Conservation (phyloP, 1,140 invertebrate genomes). For the Cepaea nemoralis region DNA sequence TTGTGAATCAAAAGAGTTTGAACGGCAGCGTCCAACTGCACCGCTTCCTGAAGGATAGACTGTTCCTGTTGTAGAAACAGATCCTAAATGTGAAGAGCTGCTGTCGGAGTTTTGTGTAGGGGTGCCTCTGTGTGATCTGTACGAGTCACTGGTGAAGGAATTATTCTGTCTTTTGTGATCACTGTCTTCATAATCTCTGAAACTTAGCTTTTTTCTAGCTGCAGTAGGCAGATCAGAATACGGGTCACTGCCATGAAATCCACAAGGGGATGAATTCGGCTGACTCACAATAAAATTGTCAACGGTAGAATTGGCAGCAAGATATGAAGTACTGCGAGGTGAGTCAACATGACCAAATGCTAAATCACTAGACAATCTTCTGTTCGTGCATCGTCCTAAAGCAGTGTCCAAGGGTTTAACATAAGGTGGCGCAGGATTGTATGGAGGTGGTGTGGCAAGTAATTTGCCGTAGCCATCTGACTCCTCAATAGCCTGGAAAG, state of each 20-base stretch:
- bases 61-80: slow-evolving; percentile 9
- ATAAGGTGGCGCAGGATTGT: slow-evolving; percentile 61
- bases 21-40: background rate
- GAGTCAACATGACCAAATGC: slow-evolving; percentile 16
- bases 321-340: background rate
- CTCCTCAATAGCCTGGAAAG: background rate
- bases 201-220: slow-evolving; percentile 17
- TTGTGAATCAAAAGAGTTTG: slow-evolving; percentile 31
- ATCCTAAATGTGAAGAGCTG: slow-evolving; percentile 34
- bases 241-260: slow-evolving; percentile 37
- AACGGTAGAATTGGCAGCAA: background rate
- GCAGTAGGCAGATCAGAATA: slow-evolving; percentile 19
- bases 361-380: slow-evolving; percentile 27
- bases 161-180: slow-evolving; percentile 18
- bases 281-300: background rate
- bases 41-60: background rate
- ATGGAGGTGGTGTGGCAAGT: slow-evolving; percentile 49
- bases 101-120: slow-evolving; percentile 7
- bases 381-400: background rate
- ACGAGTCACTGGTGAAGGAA: background rate
- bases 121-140: slow-evolving; percentile 9
- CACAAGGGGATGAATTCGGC: slow-evolving; percentile 33
- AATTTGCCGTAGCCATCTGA: background rate
- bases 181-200: slow-evolving; percentile 27
- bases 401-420: slow-evolving; percentile 35